Base-by-base conservation (phyloP, 2,888 invertebrate species). In the Troglohyphantes excavatus region DNA sequence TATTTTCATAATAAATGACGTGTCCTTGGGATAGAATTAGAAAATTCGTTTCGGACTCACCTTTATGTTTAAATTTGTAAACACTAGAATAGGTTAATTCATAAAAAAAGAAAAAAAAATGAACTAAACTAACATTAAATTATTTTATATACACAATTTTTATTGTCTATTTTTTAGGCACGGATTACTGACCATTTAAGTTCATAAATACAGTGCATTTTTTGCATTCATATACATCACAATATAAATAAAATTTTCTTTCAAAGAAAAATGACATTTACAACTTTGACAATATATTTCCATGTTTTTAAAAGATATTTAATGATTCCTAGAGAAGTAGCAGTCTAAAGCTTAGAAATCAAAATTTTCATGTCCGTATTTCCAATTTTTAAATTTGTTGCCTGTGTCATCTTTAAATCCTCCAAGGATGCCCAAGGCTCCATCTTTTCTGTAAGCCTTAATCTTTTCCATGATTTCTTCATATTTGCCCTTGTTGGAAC, bases 391-490 rank as follows among this genome's bases (percentile, higher is more conserved):
- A 5, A 70, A 68, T 5, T 17, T 17, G 27, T 17, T 29, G 6
- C 27, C 68, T 17, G 19, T 17, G 9, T 59, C 13, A 5, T 21
- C 26, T 23, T 81, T 68, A 1, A 81, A 59, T 29, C 29, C 81
- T 17, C 23, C 21, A 13, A 70, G 70, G 19, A 61, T 17, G 29
- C 19, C 11, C 33, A 76, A 39, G 9, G 76, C 33, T 33, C 61
- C 76, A 17, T 39, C 19, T 17, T 76, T 29, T 23, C n/a, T 61
- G 23, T 76, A 70, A 21, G 26, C 46, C 29, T 53, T 81, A 0
- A 81, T 65, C 21, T 65, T 65, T 21, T 73, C 43, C 46, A 70
- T 72, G n/a, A 82, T 82, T 26, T 72, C 46, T 6, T 63, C 65
- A 13, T 72, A 65, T 17, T 65, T 65, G n/a, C 73, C 53, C n/a